Base-by-base conservation (phyloP, 2,113 vertebrate genomes). In the Aspidoscelis tigris region DNA sequence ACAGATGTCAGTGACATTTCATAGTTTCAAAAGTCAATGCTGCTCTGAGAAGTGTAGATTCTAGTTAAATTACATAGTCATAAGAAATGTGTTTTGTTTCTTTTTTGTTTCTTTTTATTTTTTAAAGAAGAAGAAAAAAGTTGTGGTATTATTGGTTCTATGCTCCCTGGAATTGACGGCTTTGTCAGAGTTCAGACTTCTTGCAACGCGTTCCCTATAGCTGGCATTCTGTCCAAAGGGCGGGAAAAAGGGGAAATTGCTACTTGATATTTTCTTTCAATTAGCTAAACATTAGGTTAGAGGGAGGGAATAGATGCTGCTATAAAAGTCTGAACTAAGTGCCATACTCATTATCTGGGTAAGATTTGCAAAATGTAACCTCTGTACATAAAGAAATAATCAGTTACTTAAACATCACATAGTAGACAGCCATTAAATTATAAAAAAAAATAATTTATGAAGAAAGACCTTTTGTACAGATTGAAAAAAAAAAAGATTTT, bases 381-480 rank as follows among this genome's bases (percentile, higher is more conserved):
- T 96, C 96, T 97, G 97, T 98, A 97, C 96, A 96, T 97, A 97
- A 96, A 96, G 94, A 95, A 96, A 95, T 93, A 96, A 95, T 97
- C 96, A 96, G 94, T 96, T 95, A 96, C 95, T 95, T 96, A 97
- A 97, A 97, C 97, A 98, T 96, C 97, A 96, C 97, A 96, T 98
- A 97, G 96, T 97, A 97, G 97, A 97, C 97, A 98, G 98, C 97
- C 98, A 97, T 98, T 99, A 99, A 98, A 97, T 99, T 99, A 99
- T 99, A 98, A 96, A 96, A 95, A 95, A 96, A 97, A 95, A 97
- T 99, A 99, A 99, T 99, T 99, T 99, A 99, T 99, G 97, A 99
- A 98, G 97, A 97, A 97, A 98, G 97, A 97, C 95, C 96, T 98
- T 99, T 99, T 99, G 98, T 99, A 99, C 98, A 99, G 97, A 98